A percentile compares a stretch with the other conserved stretches of the same genome.
These are phyloP conservation scores for Chelon labrosus DNA, from an alignment of 2,797 vertebrate species.

Conservation along the genomic window DNA sequence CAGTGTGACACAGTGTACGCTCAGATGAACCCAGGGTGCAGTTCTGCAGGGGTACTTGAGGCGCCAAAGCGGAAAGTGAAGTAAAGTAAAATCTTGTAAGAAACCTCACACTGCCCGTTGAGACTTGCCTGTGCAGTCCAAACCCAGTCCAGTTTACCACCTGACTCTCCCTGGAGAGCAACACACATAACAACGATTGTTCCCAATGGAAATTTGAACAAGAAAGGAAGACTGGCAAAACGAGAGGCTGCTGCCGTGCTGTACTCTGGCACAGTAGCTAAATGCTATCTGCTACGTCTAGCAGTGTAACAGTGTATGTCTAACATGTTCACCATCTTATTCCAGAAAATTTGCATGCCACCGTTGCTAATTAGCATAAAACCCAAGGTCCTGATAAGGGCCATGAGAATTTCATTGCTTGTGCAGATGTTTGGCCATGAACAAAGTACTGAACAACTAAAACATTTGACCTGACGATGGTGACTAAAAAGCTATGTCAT, in stretches of 20 bases:
- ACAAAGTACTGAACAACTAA: neutral
- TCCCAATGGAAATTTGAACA: neutral
- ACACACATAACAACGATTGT: neutral
- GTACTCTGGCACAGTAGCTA: neutral
- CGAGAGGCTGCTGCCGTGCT: neutral
- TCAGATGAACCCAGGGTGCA: neutral
- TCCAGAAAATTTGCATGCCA: neutral
- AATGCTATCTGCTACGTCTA: neutral
- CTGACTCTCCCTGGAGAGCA: conserved; percentile 3
- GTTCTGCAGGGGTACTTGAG: neutral
- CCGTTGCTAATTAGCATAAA: neutral
- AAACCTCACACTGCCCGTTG: conserved; percentile 1
- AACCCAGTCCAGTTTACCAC: conserved; percentile 2
- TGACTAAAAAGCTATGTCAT: neutral
- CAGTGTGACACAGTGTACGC: neutral
- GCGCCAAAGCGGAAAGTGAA: no score
- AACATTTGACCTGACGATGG: neutral
- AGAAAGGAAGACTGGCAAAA: neutral
- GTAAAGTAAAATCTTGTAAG: neutral
- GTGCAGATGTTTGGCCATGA: neutral
- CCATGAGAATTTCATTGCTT: neutral
- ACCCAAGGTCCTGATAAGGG: neutral
- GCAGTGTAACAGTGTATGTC: neutral
- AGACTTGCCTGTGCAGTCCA: neutral
- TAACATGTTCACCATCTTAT: neutral